These are phyloP conservation scores for Protomyctophum bolini DNA, from an alignment of 2,113 vertebrate species.

Conservation along the genomic window DNA sequence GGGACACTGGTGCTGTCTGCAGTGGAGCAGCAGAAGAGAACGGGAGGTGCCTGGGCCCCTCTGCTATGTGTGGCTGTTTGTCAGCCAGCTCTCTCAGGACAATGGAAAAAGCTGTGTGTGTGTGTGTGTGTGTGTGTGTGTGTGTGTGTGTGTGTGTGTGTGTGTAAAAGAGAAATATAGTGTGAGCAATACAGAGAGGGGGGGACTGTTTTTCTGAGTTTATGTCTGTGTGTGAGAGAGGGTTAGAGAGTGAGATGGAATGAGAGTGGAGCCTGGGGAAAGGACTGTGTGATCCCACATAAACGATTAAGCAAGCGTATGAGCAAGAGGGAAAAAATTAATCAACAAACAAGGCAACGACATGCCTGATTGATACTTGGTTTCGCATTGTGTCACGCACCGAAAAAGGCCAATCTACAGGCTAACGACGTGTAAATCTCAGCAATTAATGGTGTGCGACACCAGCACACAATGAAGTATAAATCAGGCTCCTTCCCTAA, in stretches of 20 bases:
- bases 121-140: slow-evolving; percentile 5
- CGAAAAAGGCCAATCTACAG: no score
- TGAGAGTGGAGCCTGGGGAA: no score
- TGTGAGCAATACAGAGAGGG: neutral
- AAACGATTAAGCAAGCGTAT: neutral
- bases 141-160: neutral
- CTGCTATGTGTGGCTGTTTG: slow-evolving; percentile 25
- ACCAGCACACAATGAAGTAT: no score
- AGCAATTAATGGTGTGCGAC: no score
- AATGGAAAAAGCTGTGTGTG: slow-evolving; percentile 32
- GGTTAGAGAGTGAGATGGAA: no score
- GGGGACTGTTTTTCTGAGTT: no score
- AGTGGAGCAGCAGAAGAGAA: neutral
- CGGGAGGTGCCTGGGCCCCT: slow-evolving; percentile 32
- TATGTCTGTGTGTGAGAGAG: no score
- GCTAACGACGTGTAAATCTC: no score
- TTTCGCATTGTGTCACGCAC: no score
- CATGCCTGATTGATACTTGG: no score
- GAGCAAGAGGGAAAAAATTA: slow-evolving; percentile 3
- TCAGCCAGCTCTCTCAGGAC: slow-evolving; percentile 21
- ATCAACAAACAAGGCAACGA: slow-evolving; percentile 40
- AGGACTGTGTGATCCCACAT: no score
- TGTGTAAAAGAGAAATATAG: slow-evolving; percentile 9
- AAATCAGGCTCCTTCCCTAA: slow-evolving; percentile 18
- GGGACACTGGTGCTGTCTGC: slow-evolving; percentile 9